A percentile compares a stretch with the other conserved stretches of the same genome.
phyloP scores from a whole-genome alignment of 2,113 vertebrate species.

The Eptesicus fuscus region DNA sequence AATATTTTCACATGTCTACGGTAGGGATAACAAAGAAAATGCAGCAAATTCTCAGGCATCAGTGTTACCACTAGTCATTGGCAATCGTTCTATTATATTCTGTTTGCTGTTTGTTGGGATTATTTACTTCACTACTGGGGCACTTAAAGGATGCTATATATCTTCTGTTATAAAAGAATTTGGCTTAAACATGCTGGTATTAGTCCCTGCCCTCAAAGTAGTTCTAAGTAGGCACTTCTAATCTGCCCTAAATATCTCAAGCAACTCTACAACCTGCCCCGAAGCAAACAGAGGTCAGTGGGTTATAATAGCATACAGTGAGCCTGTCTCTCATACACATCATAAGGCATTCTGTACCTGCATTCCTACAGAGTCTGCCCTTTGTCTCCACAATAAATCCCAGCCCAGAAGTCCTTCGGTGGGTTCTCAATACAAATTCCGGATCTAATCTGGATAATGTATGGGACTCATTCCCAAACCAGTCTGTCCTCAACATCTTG shows the following conservation, averaged over 20 bases:
- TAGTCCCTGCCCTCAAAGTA: not conserved
- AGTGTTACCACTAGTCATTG: not conserved
- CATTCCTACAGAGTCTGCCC: not conserved
- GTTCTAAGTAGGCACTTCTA: not conserved
- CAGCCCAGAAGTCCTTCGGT: not conserved
- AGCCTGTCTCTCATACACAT: not conserved
- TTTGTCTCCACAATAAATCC: not conserved
- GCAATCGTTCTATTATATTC: not conserved
- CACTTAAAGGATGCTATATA: not conserved
- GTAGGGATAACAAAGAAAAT: conserved; percentile 44
- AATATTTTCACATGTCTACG: conserved; percentile 58
- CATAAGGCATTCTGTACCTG: not conserved
- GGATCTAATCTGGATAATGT: not conserved
- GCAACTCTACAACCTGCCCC: not conserved
- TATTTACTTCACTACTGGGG: not conserved
- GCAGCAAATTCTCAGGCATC: not conserved
- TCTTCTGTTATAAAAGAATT: not conserved
- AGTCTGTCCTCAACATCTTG: not conserved
- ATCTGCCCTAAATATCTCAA: not conserved
- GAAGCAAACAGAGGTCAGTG: not conserved
- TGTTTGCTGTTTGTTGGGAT: not conserved
- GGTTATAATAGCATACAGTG: not conserved
- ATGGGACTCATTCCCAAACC: not conserved
- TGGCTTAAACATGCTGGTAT: not conserved
- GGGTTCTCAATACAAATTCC: not conserved